These are phyloP conservation scores for Emydura subglobosa DNA, from an alignment of 2,113 vertebrate genomes.

Conservation along the genomic window DNA sequence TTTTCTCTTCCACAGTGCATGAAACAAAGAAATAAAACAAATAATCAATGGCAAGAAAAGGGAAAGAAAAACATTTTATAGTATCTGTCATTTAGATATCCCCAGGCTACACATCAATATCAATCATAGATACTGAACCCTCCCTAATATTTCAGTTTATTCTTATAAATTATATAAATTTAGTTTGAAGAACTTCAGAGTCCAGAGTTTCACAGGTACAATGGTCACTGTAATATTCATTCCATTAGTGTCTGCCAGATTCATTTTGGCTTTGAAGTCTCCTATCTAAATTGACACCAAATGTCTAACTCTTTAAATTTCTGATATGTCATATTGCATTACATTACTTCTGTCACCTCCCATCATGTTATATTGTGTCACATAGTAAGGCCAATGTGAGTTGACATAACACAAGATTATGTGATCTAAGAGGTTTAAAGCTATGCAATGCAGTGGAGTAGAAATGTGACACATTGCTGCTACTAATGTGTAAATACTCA, in stretches of 20 bases:
- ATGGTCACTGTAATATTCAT: conserved; percentile 53
- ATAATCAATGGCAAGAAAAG: not conserved
- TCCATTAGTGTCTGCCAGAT: conserved; percentile 77
- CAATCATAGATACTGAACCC: not conserved
- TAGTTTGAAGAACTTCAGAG: conserved; percentile 9
- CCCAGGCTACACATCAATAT: fast-evolving
- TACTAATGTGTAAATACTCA: conserved; percentile 53
- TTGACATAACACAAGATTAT: conserved; percentile 74
- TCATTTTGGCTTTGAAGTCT: conserved; percentile 70
- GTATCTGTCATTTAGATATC: fast-evolving
- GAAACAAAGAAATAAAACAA: not conserved
- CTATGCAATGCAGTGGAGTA: conserved; percentile 35
- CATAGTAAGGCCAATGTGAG: conserved; percentile 64
- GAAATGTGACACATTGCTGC: conserved; percentile 57
- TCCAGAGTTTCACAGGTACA: conserved; percentile 50
- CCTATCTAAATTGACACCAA: conserved; percentile 77
- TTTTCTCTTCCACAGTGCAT: not conserved
- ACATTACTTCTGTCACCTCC: conserved; percentile 73
- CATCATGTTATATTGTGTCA: conserved; percentile 73
- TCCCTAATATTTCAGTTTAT: not conserved
- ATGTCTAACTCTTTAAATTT: conserved; percentile 72
- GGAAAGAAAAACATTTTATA: fast-evolving
- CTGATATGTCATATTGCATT: conserved; percentile 76
- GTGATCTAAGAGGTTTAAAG: conserved; percentile 63
- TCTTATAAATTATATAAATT: conserved; percentile 1